phyloP scores from a whole-genome alignment of 2,797 vertebrate genomes.

The Ceyx erithaca region DNA sequence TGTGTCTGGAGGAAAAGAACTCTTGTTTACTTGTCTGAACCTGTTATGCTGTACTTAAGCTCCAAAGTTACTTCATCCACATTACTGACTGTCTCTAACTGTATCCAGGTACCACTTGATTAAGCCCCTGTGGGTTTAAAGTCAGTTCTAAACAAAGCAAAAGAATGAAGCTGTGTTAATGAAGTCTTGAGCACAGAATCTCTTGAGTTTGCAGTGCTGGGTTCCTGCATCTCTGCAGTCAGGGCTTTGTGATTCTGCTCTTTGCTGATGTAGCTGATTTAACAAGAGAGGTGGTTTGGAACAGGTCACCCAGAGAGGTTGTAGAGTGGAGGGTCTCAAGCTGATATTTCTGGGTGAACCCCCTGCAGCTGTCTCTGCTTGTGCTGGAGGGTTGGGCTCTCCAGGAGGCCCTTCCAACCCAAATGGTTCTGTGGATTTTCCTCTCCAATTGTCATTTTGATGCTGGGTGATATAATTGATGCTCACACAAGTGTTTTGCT shows the following conservation, averaged over 20 bases:
- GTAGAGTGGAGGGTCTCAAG: not conserved
- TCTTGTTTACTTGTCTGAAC: constrained; percentile 44
- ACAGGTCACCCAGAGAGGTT: not conserved
- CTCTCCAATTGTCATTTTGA: not conserved
- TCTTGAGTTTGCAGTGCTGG: not conserved
- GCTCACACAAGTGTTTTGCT: not conserved
- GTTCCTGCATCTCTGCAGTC: not conserved
- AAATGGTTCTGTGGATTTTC: not conserved
- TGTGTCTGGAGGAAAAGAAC: constrained; percentile 27
- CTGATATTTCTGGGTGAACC: not conserved
- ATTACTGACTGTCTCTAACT: not conserved
- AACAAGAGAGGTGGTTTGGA: not conserved
- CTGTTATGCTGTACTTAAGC: not conserved
- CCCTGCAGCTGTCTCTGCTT: not conserved
- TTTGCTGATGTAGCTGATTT: not conserved
- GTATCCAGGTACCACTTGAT: constrained; percentile 2
- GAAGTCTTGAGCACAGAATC: not conserved
- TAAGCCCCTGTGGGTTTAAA: constrained; percentile 19
- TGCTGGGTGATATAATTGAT: not conserved
- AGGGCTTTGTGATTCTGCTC: not conserved
- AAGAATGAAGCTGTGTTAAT: not conserved
- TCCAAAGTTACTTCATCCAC: not conserved
- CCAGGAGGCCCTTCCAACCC: not conserved
- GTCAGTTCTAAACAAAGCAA: not conserved
- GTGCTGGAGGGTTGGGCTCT: not conserved